Evolutionary conservation across 2,113 vertebrate genomes (phyloP).

Genomic region (Sterrhoptilus dennistouni): DNA sequence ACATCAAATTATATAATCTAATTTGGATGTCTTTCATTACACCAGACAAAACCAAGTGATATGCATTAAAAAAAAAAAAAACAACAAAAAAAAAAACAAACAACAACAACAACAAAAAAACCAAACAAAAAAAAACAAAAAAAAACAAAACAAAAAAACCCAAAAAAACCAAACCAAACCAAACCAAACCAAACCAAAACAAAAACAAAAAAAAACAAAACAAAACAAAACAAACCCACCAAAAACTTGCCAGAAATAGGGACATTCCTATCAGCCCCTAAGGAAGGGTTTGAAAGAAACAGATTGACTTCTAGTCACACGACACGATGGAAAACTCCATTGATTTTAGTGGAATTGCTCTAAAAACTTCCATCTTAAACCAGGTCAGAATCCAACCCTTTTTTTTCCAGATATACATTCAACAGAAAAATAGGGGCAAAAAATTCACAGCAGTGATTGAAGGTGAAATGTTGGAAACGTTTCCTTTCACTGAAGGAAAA

Average conservation of each 20-base stretch:
- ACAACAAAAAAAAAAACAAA: too few species aligned
- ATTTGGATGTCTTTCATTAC: not conserved
- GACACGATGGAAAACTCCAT: not conserved
- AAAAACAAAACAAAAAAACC: too few species aligned
- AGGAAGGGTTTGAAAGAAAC: not conserved
- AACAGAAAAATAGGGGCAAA: not conserved
- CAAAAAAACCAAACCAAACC: too few species aligned
- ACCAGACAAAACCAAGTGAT: not conserved
- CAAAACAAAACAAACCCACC: too few species aligned
- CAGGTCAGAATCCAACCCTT: not conserved
- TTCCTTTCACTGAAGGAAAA: not conserved
- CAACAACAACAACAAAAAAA: too few species aligned
- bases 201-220: too few species aligned
- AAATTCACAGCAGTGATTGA: not conserved
- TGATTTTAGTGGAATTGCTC: not conserved
- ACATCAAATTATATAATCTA: not conserved
- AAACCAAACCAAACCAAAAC: too few species aligned
- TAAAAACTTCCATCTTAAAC: not conserved
- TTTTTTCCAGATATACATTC: not conserved
- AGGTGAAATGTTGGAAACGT: not conserved
- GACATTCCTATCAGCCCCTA: not conserved
- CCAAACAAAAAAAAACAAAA: too few species aligned
- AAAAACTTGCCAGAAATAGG: not conserved
- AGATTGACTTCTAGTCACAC: not conserved
- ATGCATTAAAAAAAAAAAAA: not conserved